These are phyloP conservation scores for Argentina silus DNA, from an alignment of 2,797 vertebrate species.

Conservation along the genomic window DNA sequence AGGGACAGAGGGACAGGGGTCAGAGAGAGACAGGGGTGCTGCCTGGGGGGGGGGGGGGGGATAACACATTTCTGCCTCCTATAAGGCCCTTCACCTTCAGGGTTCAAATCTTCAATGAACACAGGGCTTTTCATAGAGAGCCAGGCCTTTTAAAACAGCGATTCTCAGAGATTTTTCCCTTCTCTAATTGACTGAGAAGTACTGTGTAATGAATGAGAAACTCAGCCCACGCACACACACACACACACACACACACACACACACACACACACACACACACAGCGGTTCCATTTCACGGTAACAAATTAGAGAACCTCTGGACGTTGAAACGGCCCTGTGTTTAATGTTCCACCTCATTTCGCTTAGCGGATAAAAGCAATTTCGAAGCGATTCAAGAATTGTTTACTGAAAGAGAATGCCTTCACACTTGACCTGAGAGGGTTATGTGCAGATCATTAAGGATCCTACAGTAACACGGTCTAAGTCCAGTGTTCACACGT, in stretches of 20 bases:
- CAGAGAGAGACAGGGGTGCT: too few relatives aligned
- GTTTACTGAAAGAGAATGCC: constrained; percentile 22
- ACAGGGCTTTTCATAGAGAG: not conserved
- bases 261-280: constrained; percentile 18
- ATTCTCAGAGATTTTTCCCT: constrained; percentile 38
- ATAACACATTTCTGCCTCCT: too few relatives aligned
- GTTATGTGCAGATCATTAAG: not conserved
- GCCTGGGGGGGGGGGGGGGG: too few relatives aligned
- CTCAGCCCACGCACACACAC: constrained; percentile 12
- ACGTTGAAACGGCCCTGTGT: constrained; percentile 40
- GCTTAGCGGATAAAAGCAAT: constrained; percentile 31
- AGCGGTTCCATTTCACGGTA: constrained; percentile 38
- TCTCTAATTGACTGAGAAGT: constrained; percentile 57
- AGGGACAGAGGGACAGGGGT: not conserved
- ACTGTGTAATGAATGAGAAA: constrained; percentile 59
- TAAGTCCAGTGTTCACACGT: not conserved
- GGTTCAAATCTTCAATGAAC: not conserved
- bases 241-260: constrained; percentile 12
- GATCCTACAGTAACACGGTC: constrained; percentile 8
- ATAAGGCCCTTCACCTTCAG: too few relatives aligned
- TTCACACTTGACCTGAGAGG: constrained; percentile 8
- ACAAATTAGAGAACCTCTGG: constrained; percentile 41
- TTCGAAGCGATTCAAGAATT: constrained; percentile 34
- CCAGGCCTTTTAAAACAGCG: constrained; percentile 16
- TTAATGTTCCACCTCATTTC: constrained; percentile 56